Evolutionary conservation across 2,113 vertebrate genomes (phyloP).

Genomic region (Lucifuga dentata): DNA sequence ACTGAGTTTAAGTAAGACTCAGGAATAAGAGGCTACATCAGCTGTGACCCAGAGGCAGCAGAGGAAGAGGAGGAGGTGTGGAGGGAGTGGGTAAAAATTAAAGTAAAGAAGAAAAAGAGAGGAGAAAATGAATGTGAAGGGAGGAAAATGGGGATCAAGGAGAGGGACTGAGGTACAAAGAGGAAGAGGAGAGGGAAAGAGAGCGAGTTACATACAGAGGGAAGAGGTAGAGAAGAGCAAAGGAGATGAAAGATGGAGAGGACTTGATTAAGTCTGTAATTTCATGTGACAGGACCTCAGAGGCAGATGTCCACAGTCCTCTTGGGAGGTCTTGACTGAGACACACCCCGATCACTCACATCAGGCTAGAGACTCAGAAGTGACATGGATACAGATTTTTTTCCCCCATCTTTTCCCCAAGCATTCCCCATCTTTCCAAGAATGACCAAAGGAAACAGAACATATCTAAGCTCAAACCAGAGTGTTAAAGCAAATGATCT

Average conservation of each 20-base stretch:
- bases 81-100: slow-evolving; percentile 13
- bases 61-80: slow-evolving; percentile 7
- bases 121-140: slow-evolving; percentile 31
- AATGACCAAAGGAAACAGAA: no score
- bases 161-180: neutral
- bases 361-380: slow-evolving; percentile 24
- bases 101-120: slow-evolving; percentile 43
- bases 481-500: no score
- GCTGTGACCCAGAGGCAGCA: slow-evolving; percentile 47
- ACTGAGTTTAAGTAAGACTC: slow-evolving; percentile 68
- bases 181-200: neutral
- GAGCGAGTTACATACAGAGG: slow-evolving; percentile 11
- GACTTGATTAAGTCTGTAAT: slow-evolving; percentile 70
- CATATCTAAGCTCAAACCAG: no score
- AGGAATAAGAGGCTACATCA: slow-evolving; percentile 47
- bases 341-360: slow-evolving; percentile 55
- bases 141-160: neutral
- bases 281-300: slow-evolving; percentile 66
- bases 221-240: slow-evolving; percentile 24
- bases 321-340: slow-evolving; percentile 54
- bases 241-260: slow-evolving; percentile 47
- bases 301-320: slow-evolving; percentile 69
- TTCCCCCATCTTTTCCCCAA: neutral
- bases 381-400: slow-evolving; percentile 30
- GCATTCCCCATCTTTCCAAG: neutral